Conservation (phyloP, 2,113 vertebrate genomes). For the Octodon degus region DNA sequence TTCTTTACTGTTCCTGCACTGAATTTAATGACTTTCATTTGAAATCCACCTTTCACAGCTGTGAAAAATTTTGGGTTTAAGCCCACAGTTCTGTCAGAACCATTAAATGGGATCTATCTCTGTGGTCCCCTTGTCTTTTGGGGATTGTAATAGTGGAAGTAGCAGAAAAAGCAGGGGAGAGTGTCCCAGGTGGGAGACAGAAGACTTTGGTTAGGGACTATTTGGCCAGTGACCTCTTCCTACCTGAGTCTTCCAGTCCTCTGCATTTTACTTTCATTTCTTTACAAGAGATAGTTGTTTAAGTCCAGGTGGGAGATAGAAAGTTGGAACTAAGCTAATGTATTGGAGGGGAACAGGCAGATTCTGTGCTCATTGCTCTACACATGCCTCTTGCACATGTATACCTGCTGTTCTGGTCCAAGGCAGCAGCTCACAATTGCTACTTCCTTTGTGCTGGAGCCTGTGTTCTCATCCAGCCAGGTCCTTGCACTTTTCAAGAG, state of each 20-base stretch:
- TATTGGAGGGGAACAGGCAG: background rate
- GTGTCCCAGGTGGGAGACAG: background rate
- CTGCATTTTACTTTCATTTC: conserved; percentile 30
- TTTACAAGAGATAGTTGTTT: background rate
- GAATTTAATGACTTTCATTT: conserved; percentile 39
- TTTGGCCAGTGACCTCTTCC: background rate
- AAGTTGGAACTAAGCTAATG: background rate
- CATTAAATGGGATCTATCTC: background rate
- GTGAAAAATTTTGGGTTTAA: conserved; percentile 32
- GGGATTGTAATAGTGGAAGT: background rate
- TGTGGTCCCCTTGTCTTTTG: background rate
- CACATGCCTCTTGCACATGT: background rate
- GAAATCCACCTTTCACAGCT: background rate
- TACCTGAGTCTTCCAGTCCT: background rate
- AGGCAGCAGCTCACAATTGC: background rate
- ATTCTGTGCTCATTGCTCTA: too few species aligned
- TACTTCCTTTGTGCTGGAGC: background rate
- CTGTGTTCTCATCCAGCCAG: background rate
- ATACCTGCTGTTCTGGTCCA: background rate
- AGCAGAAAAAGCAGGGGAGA: background rate
- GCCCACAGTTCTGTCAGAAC: background rate
- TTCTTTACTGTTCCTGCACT: conserved; percentile 10
- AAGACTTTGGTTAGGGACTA: background rate
- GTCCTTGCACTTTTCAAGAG: background rate
- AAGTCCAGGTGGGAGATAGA: background rate